Conservation (phyloP, 2,113 vertebrate species). For the Hyaena hyaena region DNA sequence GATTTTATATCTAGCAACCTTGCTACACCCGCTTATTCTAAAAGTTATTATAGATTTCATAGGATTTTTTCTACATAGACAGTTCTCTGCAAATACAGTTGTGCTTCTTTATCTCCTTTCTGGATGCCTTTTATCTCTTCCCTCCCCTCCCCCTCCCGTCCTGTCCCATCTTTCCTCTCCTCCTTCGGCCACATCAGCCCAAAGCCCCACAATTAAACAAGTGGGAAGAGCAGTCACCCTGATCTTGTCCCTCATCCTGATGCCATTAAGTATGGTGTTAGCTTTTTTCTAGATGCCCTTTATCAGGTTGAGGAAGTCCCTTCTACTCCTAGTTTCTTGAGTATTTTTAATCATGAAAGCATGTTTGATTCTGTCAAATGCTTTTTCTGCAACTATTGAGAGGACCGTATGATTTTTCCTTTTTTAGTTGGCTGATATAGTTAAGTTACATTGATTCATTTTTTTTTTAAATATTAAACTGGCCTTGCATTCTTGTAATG, state of each 20-base stretch:
- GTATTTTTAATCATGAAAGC: neutral
- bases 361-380: conserved; percentile 1
- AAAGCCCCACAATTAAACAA: neutral
- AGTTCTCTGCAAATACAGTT: neutral
- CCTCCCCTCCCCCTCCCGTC: neutral
- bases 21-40: neutral
- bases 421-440: neutral
- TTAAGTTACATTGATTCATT: neutral
- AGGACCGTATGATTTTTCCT: neutral
- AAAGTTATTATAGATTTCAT: neutral
- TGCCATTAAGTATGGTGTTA: neutral
- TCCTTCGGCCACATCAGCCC: neutral
- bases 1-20: neutral
- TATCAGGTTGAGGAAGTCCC: neutral
- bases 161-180: neutral
- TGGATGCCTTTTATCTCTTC: neutral
- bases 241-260: neutral
- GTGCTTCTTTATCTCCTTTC: neutral
- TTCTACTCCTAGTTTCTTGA: neutral
- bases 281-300: neutral
- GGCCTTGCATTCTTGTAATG: neutral
- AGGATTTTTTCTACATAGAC: neutral
- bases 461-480: neutral
- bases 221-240: neutral
- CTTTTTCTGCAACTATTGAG: neutral